Conservation (phyloP, 2,113 vertebrate species). For the Galemys pyrenaicus region DNA sequence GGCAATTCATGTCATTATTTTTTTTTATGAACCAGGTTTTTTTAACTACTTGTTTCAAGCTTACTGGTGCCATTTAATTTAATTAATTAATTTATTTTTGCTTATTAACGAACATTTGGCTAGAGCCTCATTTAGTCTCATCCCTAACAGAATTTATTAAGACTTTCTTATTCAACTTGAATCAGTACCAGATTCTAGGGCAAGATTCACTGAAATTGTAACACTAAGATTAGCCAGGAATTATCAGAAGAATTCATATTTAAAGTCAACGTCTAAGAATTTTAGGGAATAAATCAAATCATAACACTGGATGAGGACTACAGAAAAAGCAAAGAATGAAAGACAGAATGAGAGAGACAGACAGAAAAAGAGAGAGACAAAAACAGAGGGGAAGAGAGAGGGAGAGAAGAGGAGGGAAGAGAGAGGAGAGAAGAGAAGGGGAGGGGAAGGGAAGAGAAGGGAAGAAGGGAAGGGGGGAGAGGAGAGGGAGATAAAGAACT, state of each 20-base stretch:
- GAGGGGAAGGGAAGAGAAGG: neutral
- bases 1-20: neutral
- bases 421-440: rapidly evolving
- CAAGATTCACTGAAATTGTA: neutral
- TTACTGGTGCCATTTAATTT: neutral
- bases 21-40: neutral
- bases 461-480: too few species aligned
- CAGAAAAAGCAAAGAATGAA: neutral
- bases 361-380: too few species aligned
- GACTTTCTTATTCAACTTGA: neutral
- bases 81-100: neutral
- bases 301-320: neutral
- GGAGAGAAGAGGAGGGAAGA: neutral
- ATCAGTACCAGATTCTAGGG: neutral
- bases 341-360: too few species aligned
- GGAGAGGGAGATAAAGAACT: too few species aligned
- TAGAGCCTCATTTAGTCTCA: neutral
- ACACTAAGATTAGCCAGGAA: neutral
- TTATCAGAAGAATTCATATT: neutral
- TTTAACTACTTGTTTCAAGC: neutral
- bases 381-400: neutral
- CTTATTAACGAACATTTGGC: neutral
- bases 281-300: neutral
- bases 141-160: neutral
- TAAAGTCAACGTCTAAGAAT: neutral